Evolutionary conservation across 1,140 invertebrate species (phyloP), one percentile per base, ranked within the genome.

Genomic region (Brachionus paranguensis): DNA sequence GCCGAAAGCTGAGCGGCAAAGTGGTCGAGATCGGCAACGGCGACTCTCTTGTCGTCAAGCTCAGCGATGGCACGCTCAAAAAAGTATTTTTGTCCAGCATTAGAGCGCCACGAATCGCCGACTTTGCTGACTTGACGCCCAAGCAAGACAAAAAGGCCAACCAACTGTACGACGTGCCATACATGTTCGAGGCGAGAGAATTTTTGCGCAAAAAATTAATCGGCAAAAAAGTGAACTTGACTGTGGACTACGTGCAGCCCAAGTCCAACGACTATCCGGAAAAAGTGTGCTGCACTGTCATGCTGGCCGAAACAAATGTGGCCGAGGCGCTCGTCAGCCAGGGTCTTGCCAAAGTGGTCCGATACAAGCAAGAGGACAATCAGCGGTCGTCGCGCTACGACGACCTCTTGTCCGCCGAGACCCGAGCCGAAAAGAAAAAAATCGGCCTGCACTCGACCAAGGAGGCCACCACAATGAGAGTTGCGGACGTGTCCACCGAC

Each of bases 101-200:
- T 86, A 92, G 96, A 86, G 95, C 96, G 74, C 97, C 97, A 79
- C 93, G 94, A 29, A 3, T 47, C 8, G 53, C 41, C 14, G 83
- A 85, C 43, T 60, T 84, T 41, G 50, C 68, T 86, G 87, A 86
- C 86, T 84, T n/a, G 17, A 53, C 72, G 41, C 60, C 37, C 37
- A 37, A 84, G 43, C 55, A 41, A 5, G 60, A 85, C 27, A 84
- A 84, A 47, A 87, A 87, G 60, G 85, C 86, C 87, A 91, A 94
- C 84, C 95, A 96, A 1, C 91, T 99, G 0, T 99, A 99, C 88
- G 97, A 99, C 87, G 94, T 98, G 86, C 97, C 97, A 6, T 97
- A 94, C 92, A 96, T 99, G 94, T 98, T 94, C 88, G 97, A 99
- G 89, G 96, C 96, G 0, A 92, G 98, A 84, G 98, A 99, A 91